Percentiles rank a stretch among this genome's conserved stretches.
These are phyloP conservation scores for Cebus imitator DNA, from an alignment of 2,113 vertebrate genomes.

Conservation along the genomic window DNA sequence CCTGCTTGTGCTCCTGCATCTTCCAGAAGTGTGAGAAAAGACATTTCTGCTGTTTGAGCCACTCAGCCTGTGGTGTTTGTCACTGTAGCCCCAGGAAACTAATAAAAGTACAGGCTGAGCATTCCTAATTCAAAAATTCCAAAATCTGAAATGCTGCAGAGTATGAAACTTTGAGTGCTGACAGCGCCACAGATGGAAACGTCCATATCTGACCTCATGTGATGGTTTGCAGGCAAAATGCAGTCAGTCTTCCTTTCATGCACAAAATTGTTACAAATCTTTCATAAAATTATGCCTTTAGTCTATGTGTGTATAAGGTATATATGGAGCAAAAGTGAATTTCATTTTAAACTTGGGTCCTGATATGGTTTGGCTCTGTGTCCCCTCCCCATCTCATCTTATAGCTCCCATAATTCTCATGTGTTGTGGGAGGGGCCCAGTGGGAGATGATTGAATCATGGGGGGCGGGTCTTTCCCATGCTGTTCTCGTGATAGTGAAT, in stretches of 20 bases:
- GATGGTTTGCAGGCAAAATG: neutral
- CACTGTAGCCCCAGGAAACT: neutral
- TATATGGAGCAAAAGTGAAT: neutral
- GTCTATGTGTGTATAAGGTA: neutral
- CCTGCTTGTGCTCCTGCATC: too few relatives aligned
- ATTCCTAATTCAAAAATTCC: neutral
- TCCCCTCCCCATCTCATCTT: too few relatives aligned
- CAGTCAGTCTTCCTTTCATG: neutral
- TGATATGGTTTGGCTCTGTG: too few relatives aligned
- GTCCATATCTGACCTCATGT: neutral
- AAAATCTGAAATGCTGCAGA: neutral
- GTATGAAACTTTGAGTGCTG: neutral
- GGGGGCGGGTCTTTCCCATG: too few relatives aligned
- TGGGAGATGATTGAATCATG: too few relatives aligned
- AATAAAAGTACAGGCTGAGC: neutral
- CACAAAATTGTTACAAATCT: neutral
- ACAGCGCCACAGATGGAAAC: neutral
- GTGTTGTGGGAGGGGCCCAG: too few relatives aligned
- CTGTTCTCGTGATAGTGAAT: too few relatives aligned
- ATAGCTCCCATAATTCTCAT: too few relatives aligned
- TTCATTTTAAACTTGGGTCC: neutral
- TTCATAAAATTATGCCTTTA: neutral
- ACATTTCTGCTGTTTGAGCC: neutral
- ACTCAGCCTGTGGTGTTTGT: neutral
- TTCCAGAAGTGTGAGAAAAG: neutral